Percentiles rank a stretch among this genome's conserved stretches.
phyloP scores from a whole-genome alignment of 2,113 vertebrate species.

The Scopus umbretta region DNA sequence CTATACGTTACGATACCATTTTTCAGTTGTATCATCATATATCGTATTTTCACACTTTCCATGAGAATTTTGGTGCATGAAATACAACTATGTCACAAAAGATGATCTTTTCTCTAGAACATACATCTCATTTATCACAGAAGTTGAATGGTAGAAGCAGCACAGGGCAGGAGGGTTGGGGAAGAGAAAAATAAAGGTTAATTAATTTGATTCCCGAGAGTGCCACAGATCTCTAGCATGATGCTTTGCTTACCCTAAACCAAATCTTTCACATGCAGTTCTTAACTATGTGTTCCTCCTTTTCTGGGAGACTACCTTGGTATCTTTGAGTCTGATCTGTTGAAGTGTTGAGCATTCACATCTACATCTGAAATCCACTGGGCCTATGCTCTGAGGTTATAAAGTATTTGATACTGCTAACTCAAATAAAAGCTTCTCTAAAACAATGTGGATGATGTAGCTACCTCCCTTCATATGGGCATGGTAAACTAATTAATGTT shows the following conservation, averaged over 20 bases:
- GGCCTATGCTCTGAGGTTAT: not conserved
- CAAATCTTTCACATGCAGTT: not conserved
- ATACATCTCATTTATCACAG: not conserved
- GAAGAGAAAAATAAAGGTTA: not conserved
- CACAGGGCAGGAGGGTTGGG: not conserved
- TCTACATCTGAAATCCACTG: not conserved
- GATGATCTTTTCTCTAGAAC: not conserved
- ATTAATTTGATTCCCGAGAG: not conserved
- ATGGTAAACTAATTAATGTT: not conserved
- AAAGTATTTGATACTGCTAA: not conserved
- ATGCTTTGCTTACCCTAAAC: not conserved
- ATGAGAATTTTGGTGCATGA: not conserved
- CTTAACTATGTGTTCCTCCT: not conserved
- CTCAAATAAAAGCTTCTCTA: not conserved
- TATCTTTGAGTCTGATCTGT: not conserved
- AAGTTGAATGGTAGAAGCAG: not conserved
- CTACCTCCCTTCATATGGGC: not conserved
- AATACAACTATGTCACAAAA: not conserved
- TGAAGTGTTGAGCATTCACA: not conserved
- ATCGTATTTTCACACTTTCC: accelerated
- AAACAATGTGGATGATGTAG: not conserved
- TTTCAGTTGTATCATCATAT: not conserved
- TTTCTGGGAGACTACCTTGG: not conserved
- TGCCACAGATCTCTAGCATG: not conserved
- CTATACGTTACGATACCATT: not conserved